Evolutionary conservation across 2,888 invertebrate genomes (phyloP), one percentile per base, ranked within the genome.

Genomic region (Trachelus tabidus): DNA sequence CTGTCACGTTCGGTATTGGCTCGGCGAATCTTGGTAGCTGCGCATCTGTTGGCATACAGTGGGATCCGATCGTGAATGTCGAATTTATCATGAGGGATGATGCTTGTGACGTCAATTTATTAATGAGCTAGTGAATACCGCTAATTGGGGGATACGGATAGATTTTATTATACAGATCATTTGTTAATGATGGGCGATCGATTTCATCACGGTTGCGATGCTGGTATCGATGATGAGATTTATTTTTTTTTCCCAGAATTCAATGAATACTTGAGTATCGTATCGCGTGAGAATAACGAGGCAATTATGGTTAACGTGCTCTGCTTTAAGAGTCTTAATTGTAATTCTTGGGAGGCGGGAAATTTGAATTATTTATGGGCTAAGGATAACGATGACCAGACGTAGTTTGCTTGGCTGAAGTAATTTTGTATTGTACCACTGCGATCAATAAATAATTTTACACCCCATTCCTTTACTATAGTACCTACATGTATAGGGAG

Each of bases 1-100:
- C 97, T 34, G 98, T 98, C 84, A 97, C 97, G 92, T 98, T 98
- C 76, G 96, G 95, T 86, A 98, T 97, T 76, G 96, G 96, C 90
- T 97, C 97, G 82, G 97, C 96, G 91, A 98, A 97, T 87, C 95
- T 94, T 79, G 98, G 98, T 91, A 96, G 93, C 86, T 94, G 93
- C 68, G 94, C 93, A 91, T 94, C 95, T 95, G 94, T 68, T 86
- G 56, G 9, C 56, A 56, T 6, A 23, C 56, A 56, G 56, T 56
- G 56, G 56, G 9, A 56, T 9, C 9, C 6, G 15, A 56, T 56
- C 23, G 23, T 56, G 9, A 56, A 56, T 56, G 23, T 56, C 56
- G 56, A 9, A 23, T 56, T 56, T 23, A 56, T 56, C 23, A 56
- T 0, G 56, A 23, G 56, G 23, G 23, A 23, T 9, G 56, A 56